Base-by-base conservation (phyloP, 92 coral and sea anemone genomes). In the Plumapathes pennacea region DNA sequence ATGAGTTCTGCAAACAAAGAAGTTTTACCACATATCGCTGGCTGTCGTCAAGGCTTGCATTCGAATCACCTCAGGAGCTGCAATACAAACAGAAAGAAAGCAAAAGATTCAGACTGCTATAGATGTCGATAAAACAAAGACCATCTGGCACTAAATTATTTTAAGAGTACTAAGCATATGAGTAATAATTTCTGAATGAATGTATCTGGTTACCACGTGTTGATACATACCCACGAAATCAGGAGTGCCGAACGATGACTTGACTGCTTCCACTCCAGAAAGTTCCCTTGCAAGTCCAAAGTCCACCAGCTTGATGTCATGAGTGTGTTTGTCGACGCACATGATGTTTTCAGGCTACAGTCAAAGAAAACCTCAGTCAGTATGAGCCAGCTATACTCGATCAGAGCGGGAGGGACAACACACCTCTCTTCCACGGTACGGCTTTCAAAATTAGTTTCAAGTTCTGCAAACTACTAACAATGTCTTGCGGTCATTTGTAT, bases 311-410 rank as follows among this genome's bases (percentile, higher is more conserved):
- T 92, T 92, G 75, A 92, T 92, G 42, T 76, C 76, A 50, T 78
- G 67, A 3, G 96, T 80, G 14, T 83, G 80, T 55, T 74, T 70
- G 50, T 80, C 86, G 20, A 87, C 90, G 55, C 98, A 92, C 27
- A 92, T 56, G 57, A 92, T 88, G 49, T 92, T 92, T 56, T 92
- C 98, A 38, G 98, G 98, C 96, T 90, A n/a, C n/a, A n/a, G n/a
- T n/a, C n/a, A n/a, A n/a, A n/a, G n/a, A n/a, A n/a, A n/a, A n/a
- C n/a, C n/a, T n/a, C n/a, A n/a, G n/a, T n/a, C n/a, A n/a, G n/a
- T n/a, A n/a, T n/a, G n/a, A n/a, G n/a, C n/a, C n/a, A n/a, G n/a
- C n/a, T n/a, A n/a, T n/a, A n/a, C n/a, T n/a, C n/a, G n/a, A n/a
- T n/a, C n/a, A n/a, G n/a, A n/a, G n/a, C n/a, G n/a, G n/a, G n/a